Base-by-base conservation (phyloP, 2,888 invertebrate species). In the Malachius bipustulatus region DNA sequence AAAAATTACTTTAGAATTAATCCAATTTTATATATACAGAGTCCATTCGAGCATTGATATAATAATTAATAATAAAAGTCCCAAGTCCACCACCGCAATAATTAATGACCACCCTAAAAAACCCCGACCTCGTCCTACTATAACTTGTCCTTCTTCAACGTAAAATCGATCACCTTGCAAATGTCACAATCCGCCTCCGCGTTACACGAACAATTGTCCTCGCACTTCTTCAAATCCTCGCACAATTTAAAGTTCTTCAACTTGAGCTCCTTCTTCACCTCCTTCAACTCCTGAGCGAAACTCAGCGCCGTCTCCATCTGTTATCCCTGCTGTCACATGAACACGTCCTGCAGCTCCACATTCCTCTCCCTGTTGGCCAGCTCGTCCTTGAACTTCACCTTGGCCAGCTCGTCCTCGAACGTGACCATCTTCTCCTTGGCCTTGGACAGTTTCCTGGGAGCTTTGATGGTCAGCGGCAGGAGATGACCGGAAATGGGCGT, bases 351-450 rank as follows among this genome's bases (percentile, higher is more conserved):
- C 31, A 73, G 64, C 39, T 68, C 63, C 19, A 64, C 60, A 33
- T 62, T 59, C 46, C n/a, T n/a, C n/a, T 62, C 63, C 44, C 62
- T 63, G 33, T 56, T 54, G 2, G 49, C 49, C 6, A 57, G 51
- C 13, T 47, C 49, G 6, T 49, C 48, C 8, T 46, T 47, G 24
- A 32, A 34, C 12, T n/a, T 6, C 6, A n/a, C 6, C 6, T 19
- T 19, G 24, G 38, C 26, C 29, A 47, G 42, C 61, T 82, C 82
- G 56, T 83, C 83, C 55, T 82, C 82, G 51, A 83, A 83, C 3
- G 82, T 83, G 26, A 83, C 82, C 75, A 82, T 77, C 58, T 82
- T 82, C 57, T 82, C 82, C 32, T 77, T 67, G 38, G 71, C 70
- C 43, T 72, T 69, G 2, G 63, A 57, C 3, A 62, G 56, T 37